Conservation (phyloP, 2,888 invertebrate genomes). For the Adelognathus sp. region DNA sequence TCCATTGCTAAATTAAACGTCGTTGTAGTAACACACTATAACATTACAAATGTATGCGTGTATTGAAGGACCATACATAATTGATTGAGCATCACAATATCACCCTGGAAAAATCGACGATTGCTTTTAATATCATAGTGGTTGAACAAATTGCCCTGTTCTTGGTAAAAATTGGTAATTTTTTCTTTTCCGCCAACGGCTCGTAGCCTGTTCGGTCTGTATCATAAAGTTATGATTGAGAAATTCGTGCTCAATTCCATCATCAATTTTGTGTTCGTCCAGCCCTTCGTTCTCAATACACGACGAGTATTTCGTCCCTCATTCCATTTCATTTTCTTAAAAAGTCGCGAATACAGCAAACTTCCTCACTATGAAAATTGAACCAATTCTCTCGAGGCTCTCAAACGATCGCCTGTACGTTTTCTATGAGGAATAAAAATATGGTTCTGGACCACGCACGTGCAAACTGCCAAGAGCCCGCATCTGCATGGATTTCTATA, state of each 20-base stretch:
- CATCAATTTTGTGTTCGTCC: not conserved
- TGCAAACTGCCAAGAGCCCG: conserved; percentile 5
- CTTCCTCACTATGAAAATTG: not conserved
- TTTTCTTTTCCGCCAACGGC: too few species aligned
- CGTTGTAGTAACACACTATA: not conserved
- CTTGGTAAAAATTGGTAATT: too few species aligned
- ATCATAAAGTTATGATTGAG: too few species aligned
- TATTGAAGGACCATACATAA: not conserved
- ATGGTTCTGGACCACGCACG: not conserved
- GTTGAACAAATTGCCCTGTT: too few species aligned
- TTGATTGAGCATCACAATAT: not conserved
- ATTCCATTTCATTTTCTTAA: too few species aligned
- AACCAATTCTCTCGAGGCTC: not conserved
- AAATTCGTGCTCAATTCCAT: not conserved
- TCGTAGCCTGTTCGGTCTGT: too few species aligned
- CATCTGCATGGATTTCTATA: conserved; percentile 6
- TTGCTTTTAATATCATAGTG: not conserved
- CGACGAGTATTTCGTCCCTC: not conserved
- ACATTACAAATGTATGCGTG: not conserved
- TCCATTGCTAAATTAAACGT: not conserved
- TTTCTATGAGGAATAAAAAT: not conserved
- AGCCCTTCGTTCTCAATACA: not conserved
- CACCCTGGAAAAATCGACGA: not conserved
- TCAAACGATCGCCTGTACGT: not conserved
- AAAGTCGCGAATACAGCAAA: not conserved